These are phyloP conservation scores for Thamnaconus septentrionalis DNA, from an alignment of 2,113 vertebrate genomes.

Conservation along the genomic window DNA sequence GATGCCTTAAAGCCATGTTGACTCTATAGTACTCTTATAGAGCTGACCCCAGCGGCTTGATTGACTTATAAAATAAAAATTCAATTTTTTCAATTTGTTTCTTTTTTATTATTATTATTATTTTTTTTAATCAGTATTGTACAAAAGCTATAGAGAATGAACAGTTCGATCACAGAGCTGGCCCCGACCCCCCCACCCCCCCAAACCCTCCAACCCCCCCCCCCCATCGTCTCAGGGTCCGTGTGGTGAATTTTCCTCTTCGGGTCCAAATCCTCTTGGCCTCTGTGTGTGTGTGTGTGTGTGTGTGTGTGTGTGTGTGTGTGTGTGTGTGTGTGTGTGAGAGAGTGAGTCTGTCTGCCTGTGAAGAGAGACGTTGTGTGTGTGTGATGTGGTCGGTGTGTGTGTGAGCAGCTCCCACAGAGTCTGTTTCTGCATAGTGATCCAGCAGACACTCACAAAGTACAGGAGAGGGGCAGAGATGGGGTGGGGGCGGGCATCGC, in stretches of 20 bases:
- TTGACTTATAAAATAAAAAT: slow-evolving; percentile 99
- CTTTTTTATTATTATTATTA: slow-evolving; percentile 22
- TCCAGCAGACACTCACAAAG: slow-evolving; percentile 72
- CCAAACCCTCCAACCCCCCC: too few species aligned
- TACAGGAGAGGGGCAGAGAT: slow-evolving; percentile 3
- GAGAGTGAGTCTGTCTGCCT: slow-evolving; percentile 1
- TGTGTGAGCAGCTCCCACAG: slow-evolving; percentile 68
- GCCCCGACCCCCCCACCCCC: neutral
- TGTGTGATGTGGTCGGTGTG: slow-evolving; percentile 16
- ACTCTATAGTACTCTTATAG: slow-evolving; percentile 86
- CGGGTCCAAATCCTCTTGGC: slow-evolving; percentile 39
- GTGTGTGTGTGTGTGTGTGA: slow-evolving; percentile 24
- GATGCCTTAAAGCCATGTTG: slow-evolving; percentile 95
- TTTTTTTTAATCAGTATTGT: slow-evolving; percentile 82
- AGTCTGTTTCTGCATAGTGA: slow-evolving; percentile 74
- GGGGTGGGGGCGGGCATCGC: slow-evolving; percentile 1
- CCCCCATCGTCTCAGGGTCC: too few species aligned
- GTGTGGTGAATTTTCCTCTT: too few species aligned
- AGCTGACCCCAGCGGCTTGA: slow-evolving; percentile 88
- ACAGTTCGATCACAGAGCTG: slow-evolving; percentile 83
- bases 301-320: slow-evolving; percentile 4
- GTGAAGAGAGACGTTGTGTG: neutral
- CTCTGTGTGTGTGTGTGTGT: slow-evolving; percentile 67
- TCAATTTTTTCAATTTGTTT: slow-evolving; percentile 84
- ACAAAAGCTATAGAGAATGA: slow-evolving; percentile 98